phyloP scores from a whole-genome alignment of 2,888 invertebrate genomes.

The Morinoia aosen region DNA sequence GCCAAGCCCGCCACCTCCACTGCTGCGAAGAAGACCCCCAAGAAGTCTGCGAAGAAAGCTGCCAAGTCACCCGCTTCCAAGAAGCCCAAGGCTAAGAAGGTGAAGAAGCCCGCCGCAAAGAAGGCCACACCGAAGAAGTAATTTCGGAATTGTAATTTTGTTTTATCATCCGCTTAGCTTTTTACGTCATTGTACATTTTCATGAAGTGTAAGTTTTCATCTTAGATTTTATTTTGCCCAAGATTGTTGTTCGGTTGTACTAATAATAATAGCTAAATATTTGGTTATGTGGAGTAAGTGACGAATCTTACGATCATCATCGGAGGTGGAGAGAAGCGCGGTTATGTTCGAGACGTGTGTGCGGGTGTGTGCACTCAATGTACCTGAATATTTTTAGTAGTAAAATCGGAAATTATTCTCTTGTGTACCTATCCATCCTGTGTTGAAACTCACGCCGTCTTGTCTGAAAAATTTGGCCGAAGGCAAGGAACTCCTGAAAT shows the following conservation, averaged over 20 bases:
- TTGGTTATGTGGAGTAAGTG: not conserved
- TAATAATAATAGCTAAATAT: not conserved
- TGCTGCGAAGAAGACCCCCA: slow-evolving; percentile 56
- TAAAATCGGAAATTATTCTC: not conserved
- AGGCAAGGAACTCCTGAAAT: too few species aligned
- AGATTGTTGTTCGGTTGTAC: not conserved
- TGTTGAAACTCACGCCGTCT: too few species aligned
- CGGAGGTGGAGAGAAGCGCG: not conserved
- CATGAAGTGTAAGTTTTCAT: not conserved
- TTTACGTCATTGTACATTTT: not conserved
- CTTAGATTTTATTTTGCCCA: not conserved
- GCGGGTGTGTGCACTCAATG: not conserved
- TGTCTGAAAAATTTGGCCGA: too few species aligned
- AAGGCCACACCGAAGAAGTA: slow-evolving; percentile 53
- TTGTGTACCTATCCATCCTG: not conserved
- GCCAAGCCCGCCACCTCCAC: slow-evolving; percentile 51
- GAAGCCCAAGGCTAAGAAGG: slow-evolving; percentile 57
- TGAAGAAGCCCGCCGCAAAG: slow-evolving; percentile 58
- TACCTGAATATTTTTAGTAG: not conserved
- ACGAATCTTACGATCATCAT: not conserved
- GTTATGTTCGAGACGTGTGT: not conserved
- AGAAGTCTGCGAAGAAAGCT: slow-evolving; percentile 46
- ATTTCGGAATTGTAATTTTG: not conserved
- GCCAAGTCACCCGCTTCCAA: slow-evolving; percentile 56
- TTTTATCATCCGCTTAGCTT: not conserved